Conservation (phyloP, 2,113 vertebrate species). For the Takifugu bimaculatus region DNA sequence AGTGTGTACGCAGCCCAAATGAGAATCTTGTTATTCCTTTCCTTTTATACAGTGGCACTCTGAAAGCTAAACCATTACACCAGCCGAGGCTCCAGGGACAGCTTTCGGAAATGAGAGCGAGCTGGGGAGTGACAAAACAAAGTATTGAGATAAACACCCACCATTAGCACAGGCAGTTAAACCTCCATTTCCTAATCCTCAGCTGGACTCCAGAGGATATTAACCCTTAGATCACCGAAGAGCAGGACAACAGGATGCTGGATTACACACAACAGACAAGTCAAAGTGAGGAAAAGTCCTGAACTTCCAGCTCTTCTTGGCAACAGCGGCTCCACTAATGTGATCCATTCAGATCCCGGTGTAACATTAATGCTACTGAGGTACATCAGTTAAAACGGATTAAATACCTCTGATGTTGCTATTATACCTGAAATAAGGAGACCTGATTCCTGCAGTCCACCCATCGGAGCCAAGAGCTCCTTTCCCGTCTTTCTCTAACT, state of each 20-base stretch:
- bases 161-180: conserved; percentile 82
- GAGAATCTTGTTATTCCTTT: conserved; percentile 78
- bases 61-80: conserved; percentile 74
- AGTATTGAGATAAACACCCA: conserved; percentile 84
- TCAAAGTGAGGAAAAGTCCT: too few species aligned
- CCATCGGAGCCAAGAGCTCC: not conserved
- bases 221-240: conserved; percentile 67
- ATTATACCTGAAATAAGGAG: too few species aligned
- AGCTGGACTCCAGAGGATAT: conserved; percentile 76
- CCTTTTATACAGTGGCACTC: conserved; percentile 60
- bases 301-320: too few species aligned
- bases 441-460: too few species aligned
- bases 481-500: too few species aligned
- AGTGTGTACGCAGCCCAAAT: conserved; percentile 70
- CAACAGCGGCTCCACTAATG: too few species aligned
- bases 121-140: conserved; percentile 79
- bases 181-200: conserved; percentile 80
- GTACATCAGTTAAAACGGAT: too few species aligned
- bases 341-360: too few species aligned
- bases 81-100: conserved; percentile 77
- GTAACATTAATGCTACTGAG: too few species aligned
- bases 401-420: too few species aligned
- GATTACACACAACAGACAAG: conserved; percentile 18
- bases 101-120: conserved; percentile 80
- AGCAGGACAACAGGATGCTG: conserved; percentile 47